These are phyloP conservation scores for Ara ararauna DNA, from an alignment of 2,797 vertebrate genomes.

Conservation along the genomic window DNA sequence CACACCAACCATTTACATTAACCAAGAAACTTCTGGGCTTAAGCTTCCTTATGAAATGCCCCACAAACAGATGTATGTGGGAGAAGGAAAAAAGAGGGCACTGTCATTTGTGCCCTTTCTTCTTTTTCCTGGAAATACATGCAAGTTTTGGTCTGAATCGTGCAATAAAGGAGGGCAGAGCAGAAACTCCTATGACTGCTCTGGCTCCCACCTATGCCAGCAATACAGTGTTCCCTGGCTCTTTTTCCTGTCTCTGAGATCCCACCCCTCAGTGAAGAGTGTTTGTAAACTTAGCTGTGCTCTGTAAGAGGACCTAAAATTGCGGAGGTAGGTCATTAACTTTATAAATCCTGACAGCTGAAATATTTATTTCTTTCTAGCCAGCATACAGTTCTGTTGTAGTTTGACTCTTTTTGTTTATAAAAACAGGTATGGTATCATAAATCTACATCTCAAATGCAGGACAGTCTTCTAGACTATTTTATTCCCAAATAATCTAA, in stretches of 20 bases:
- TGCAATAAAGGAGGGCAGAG: not conserved
- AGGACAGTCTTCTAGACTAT: not conserved
- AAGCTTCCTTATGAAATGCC: not conserved
- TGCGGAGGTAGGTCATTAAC: not conserved
- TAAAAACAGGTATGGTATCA: not conserved
- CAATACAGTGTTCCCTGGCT: not conserved
- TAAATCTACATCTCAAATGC: not conserved
- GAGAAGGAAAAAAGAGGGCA: not conserved
- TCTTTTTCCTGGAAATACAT: not conserved
- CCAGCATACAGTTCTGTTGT: not conserved
- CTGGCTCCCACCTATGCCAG: not conserved
- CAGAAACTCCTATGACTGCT: not conserved
- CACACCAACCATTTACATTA: not conserved
- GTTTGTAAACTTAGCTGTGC: not conserved
- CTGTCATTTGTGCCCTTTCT: not conserved
- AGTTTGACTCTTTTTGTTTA: not conserved
- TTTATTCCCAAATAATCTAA: not conserved
- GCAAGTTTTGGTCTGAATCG: not conserved
- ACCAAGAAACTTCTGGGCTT: not conserved
- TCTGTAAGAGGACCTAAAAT: not conserved
- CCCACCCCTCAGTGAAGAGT: not conserved
- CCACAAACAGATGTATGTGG: not conserved
- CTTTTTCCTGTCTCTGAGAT: not conserved
- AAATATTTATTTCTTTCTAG: not conserved
- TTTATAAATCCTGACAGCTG: not conserved